A percentile compares a stretch with the other conserved stretches of the same genome.
phyloP scores from a whole-genome alignment of 1,140 invertebrate genomes.

The Drosophila kikkawai region DNA sequence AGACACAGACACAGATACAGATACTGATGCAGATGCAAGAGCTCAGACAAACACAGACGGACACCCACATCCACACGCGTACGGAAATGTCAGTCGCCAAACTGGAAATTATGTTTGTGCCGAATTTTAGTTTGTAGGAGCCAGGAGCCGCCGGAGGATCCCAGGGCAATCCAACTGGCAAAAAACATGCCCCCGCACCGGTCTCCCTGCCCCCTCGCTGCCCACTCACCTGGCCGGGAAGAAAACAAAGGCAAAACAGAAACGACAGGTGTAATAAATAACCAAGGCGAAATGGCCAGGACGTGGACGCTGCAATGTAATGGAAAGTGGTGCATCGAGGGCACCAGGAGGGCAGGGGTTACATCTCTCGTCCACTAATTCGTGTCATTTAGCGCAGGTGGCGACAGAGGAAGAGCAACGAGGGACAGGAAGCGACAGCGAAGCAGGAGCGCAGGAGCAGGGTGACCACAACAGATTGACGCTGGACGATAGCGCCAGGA shows the following conservation, averaged over 20 bases:
- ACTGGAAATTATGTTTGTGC: slow-evolving; percentile 82
- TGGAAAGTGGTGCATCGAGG: slow-evolving; percentile 41
- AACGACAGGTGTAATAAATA: slow-evolving; percentile 83
- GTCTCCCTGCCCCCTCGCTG: background rate
- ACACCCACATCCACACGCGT: slow-evolving; percentile 22
- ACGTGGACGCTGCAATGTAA: slow-evolving; percentile 56
- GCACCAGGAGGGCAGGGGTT: slow-evolving; percentile 8
- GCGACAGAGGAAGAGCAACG: slow-evolving; percentile 61
- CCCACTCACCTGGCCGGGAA: slow-evolving; percentile 12
- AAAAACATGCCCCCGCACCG: slow-evolving; percentile 30
- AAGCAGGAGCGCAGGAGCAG: slow-evolving; percentile 9
- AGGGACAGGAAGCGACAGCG: slow-evolving; percentile 31
- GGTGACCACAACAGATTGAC: slow-evolving; percentile 68
- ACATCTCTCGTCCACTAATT: slow-evolving; percentile 67
- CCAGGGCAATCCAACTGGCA: slow-evolving; percentile 49
- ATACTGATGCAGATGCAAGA: slow-evolving; percentile 5
- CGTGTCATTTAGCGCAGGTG: slow-evolving; percentile 80
- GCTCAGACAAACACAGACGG: slow-evolving; percentile 9
- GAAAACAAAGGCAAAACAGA: slow-evolving; percentile 58
- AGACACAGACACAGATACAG: slow-evolving; percentile 2
- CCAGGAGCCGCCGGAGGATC: slow-evolving; percentile 28
- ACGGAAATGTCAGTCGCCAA: slow-evolving; percentile 79
- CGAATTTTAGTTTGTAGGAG: slow-evolving; percentile 75
- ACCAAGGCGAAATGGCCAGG: slow-evolving; percentile 60
- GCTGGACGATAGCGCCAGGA: slow-evolving; percentile 68